These are phyloP conservation scores for Colinus virginianus DNA, from an alignment of 2,113 vertebrate species.

Conservation along the genomic window DNA sequence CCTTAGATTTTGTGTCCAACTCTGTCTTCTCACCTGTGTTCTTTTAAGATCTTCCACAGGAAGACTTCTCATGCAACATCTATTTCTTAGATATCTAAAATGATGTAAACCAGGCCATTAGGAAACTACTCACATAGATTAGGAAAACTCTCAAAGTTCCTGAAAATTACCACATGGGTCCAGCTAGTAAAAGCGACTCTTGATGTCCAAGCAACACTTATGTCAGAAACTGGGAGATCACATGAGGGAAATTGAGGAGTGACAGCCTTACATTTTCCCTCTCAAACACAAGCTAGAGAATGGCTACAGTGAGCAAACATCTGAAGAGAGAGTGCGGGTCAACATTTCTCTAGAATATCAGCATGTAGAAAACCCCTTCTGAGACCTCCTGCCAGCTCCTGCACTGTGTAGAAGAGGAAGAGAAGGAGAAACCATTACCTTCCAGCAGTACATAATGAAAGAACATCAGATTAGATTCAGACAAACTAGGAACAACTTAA, in stretches of 20 bases:
- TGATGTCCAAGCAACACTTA: background rate
- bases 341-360: background rate
- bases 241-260: background rate
- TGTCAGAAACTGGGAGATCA: background rate
- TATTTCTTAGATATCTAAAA: background rate
- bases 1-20: background rate
- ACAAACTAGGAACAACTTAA: background rate
- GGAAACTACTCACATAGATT: background rate
- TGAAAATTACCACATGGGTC: background rate
- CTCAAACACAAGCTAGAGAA: background rate
- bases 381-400: background rate
- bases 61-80: background rate
- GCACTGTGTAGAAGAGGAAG: background rate
- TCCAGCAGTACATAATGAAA: background rate
- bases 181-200: background rate
- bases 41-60: background rate
- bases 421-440: background rate
- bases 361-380: background rate
- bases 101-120: background rate
- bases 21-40: background rate
- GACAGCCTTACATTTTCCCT: background rate
- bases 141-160: background rate
- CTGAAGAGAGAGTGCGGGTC: background rate
- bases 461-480: background rate
- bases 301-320: background rate